phyloP scores from a whole-genome alignment of 1,140 invertebrate species.

The Drosophila tsacasi region DNA sequence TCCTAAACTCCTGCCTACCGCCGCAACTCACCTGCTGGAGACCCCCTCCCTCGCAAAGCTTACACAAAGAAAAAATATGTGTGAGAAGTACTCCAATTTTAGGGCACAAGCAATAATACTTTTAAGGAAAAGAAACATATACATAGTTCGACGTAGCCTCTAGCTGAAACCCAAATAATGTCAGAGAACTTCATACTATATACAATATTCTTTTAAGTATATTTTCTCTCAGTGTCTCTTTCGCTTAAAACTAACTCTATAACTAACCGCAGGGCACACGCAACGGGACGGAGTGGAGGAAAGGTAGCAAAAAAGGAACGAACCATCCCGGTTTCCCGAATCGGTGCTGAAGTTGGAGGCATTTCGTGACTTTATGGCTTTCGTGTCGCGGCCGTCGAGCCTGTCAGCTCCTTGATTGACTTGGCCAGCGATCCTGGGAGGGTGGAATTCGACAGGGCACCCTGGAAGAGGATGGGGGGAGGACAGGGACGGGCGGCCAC shows the following conservation, averaged over 20 bases:
- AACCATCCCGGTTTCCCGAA: slow-evolving; percentile 20
- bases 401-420: slow-evolving; percentile 75
- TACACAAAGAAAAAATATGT: not conserved
- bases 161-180: not conserved
- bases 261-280: slow-evolving; percentile 72
- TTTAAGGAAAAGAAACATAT: not conserved
- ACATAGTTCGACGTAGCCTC: not conserved
- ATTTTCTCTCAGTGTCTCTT: not conserved
- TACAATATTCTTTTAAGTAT: too few species aligned
- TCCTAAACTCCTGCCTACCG: slow-evolving; percentile 38
- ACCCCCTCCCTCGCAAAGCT: not conserved
- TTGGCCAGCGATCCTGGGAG: slow-evolving; percentile 26
- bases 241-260: slow-evolving; percentile 45
- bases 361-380: slow-evolving; percentile 83
- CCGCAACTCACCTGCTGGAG: not conserved
- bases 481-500: slow-evolving; percentile 30
- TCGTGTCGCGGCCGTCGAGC: slow-evolving; percentile 70
- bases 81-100: not conserved
- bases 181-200: too few species aligned
- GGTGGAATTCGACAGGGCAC: slow-evolving; percentile 6
- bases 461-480: not conserved
- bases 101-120: not conserved
- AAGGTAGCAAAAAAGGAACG: slow-evolving; percentile 14
- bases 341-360: slow-evolving; percentile 21
- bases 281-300: slow-evolving; percentile 39